Conservation (phyloP, 2,888 invertebrate species). For the Abrostola tripartita region DNA sequence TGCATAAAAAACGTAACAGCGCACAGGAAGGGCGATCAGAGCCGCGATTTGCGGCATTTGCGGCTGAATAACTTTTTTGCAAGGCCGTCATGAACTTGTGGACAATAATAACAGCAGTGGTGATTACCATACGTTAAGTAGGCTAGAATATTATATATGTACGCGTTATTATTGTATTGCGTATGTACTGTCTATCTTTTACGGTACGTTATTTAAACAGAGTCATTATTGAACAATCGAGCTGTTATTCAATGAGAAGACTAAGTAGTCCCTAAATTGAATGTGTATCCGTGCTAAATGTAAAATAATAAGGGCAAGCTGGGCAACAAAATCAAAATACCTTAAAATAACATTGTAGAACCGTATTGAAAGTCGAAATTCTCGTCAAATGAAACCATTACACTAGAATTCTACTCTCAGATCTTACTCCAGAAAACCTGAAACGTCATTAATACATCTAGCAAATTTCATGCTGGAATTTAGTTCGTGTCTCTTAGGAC, state of each 20-base stretch:
- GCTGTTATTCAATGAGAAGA: not conserved
- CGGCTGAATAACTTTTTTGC: conserved; percentile 34
- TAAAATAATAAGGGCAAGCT: too few relatives aligned
- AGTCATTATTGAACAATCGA: not conserved
- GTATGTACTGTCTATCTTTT: not conserved
- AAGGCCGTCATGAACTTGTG: conserved; percentile 28
- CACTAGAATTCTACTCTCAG: too few relatives aligned
- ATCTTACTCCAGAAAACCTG: too few relatives aligned
- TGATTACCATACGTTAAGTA: conserved; percentile 29
- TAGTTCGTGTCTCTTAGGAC: too few relatives aligned
- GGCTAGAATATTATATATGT: conserved; percentile 6
- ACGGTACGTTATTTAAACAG: not conserved
- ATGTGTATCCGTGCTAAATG: too few relatives aligned
- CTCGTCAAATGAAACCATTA: too few relatives aligned
- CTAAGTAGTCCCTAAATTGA: too few relatives aligned
- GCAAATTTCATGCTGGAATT: too few relatives aligned
- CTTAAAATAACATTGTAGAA: too few relatives aligned
- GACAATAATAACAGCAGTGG: conserved; percentile 17
- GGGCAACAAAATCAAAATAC: too few relatives aligned
- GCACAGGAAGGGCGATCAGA: conserved; percentile 34
- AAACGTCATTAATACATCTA: too few relatives aligned
- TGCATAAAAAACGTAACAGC: conserved; percentile 15
- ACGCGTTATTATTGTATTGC: not conserved
- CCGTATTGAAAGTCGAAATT: too few relatives aligned
- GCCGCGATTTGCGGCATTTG: conserved; percentile 44